Conservation (phyloP, 1,140 invertebrate genomes). For the Pseudachorutes palmiensis region DNA sequence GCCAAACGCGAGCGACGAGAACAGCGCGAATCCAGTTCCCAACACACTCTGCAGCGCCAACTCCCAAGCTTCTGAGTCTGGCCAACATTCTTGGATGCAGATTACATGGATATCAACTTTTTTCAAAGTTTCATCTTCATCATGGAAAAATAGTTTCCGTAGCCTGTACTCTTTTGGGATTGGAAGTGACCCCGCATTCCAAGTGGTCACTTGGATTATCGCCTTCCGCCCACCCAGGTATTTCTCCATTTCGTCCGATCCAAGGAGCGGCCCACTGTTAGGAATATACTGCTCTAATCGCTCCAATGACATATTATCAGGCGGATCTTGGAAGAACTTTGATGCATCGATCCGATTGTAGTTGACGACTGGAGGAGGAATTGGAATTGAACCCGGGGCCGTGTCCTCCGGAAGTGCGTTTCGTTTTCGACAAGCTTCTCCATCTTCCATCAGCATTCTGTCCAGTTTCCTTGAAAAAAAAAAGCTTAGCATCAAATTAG, state of each 20-base stretch:
- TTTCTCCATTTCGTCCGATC: constrained; percentile 27
- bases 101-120: constrained; percentile 35
- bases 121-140: constrained; percentile 15
- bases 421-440: too few relatives aligned
- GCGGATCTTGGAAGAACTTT: not conserved
- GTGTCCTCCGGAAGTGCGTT: constrained; percentile 22
- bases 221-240: constrained; percentile 17
- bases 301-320: not conserved
- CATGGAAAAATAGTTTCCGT: constrained; percentile 32
- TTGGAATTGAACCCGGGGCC: constrained; percentile 31
- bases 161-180: constrained; percentile 34
- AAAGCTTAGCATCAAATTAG: too few relatives aligned
- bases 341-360: not conserved
- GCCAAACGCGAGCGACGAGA: constrained; percentile 33
- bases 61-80: constrained; percentile 33
- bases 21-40: constrained; percentile 30
- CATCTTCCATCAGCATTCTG: too few relatives aligned
- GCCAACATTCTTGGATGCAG: constrained; percentile 36
- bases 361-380: not conserved
- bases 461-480: too few relatives aligned
- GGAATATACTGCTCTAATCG: constrained; percentile 4
- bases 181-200: constrained; percentile 37
- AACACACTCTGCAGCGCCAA: constrained; percentile 32
- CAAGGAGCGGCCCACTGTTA: constrained; percentile 26
- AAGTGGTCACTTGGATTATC: constrained; percentile 33